Evolutionary conservation across 1,140 invertebrate genomes (phyloP).

Genomic region (Araneus ventricosus): DNA sequence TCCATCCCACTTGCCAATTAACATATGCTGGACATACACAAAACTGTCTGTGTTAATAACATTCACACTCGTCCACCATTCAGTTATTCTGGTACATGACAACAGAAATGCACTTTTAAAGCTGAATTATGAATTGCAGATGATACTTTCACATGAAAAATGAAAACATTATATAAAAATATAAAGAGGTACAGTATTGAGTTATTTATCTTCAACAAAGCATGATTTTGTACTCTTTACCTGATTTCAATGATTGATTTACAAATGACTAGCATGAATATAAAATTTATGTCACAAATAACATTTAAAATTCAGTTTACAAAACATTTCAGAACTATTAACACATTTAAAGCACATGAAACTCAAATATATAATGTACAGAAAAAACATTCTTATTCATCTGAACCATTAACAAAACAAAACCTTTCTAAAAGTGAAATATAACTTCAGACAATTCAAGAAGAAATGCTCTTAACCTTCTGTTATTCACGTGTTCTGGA

Average conservation of each 20-base stretch:
- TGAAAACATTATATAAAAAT: conserved; percentile 26
- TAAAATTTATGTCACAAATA: neutral
- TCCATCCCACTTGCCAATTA: too few relatives aligned
- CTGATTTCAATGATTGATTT: conserved; percentile 2
- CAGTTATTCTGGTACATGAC: too few relatives aligned
- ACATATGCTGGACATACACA: too few relatives aligned
- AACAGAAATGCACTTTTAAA: too few relatives aligned
- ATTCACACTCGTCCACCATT: too few relatives aligned
- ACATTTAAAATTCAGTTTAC: neutral
- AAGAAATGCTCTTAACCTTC: too few relatives aligned
- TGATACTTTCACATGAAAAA: neutral
- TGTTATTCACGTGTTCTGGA: too few relatives aligned
- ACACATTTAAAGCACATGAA: neutral
- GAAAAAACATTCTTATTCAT: neutral
- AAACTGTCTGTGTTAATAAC: too few relatives aligned
- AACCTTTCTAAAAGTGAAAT: neutral
- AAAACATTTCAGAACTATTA: neutral
- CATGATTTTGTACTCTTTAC: conserved; percentile 20
- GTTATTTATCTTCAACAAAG: neutral
- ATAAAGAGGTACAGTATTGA: neutral
- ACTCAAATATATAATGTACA: neutral
- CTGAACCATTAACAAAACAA: neutral
- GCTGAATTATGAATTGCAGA: too few relatives aligned
- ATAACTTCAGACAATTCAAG: neutral
- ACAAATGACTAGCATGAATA: conserved; percentile 44